Conservation (phyloP, 2,797 vertebrate genomes). For the Fistularia commersonii region DNA sequence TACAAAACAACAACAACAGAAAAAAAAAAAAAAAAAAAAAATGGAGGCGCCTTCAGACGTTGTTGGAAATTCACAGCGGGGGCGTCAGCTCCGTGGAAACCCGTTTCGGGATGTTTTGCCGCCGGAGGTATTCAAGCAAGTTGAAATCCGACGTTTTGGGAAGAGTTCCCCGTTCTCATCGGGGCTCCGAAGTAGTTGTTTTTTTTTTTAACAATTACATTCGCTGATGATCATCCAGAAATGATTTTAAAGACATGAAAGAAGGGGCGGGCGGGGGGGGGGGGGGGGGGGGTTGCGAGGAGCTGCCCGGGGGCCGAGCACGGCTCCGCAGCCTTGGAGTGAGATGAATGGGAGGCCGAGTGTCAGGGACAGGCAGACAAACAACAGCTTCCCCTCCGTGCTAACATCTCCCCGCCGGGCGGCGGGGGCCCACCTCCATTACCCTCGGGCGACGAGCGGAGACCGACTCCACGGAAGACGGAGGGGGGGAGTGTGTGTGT, state of each 20-base stretch:
- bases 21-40: no score
- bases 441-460: constrained; percentile 69
- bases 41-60: no score
- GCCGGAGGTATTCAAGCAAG: constrained; percentile 33
- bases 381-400: constrained; percentile 58
- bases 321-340: constrained; percentile 42
- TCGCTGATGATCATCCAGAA: constrained; percentile 72
- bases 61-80: constrained; percentile 56
- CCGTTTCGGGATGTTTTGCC: no score
- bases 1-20: constrained; percentile 2
- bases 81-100: constrained; percentile 47
- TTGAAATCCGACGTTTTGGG: constrained; percentile 36
- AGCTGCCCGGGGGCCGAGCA: constrained; percentile 59
- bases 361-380: constrained; percentile 69
- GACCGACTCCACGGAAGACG: constrained; percentile 62
- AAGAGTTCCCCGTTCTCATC: no score
- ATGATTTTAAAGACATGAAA: constrained; percentile 72
- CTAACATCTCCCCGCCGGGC: constrained; percentile 69
- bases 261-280: constrained; percentile 40
- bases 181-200: no score
- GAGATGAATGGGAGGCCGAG: constrained; percentile 68
- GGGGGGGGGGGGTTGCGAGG: constrained; percentile 53
- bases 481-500: constrained; percentile 54
- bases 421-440: constrained; percentile 60
- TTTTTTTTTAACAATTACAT: no score